Percentiles rank a stretch among this genome's conserved stretches.
These are phyloP conservation scores for Drosophila vallismaia DNA, from an alignment of 2,888 invertebrate genomes.

Conservation along the genomic window DNA sequence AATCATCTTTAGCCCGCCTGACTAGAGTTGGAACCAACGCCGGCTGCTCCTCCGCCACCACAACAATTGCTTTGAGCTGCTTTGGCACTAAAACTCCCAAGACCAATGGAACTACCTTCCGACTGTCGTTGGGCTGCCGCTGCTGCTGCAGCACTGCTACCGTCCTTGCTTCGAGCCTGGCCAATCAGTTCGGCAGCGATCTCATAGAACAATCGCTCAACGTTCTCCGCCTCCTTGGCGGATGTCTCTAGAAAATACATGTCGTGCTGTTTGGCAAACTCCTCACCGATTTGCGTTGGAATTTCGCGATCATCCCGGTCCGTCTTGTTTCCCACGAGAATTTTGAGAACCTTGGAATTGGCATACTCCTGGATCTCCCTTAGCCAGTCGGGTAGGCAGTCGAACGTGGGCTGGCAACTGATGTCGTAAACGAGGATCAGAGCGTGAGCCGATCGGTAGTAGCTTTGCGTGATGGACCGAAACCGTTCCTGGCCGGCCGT, in stretches of 20 bases:
- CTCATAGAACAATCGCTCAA: slow-evolving; percentile 97
- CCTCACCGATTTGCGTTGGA: slow-evolving; percentile 96
- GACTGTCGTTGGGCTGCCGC: slow-evolving; percentile 67
- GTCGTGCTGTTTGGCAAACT: slow-evolving; percentile 96
- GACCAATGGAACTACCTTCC: slow-evolving; percentile 71
- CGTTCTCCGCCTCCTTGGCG: slow-evolving; percentile 98
- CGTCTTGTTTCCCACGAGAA: slow-evolving; percentile 94
- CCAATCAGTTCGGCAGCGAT: slow-evolving; percentile 97
- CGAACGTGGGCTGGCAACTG: slow-evolving; percentile 98
- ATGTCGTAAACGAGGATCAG: slow-evolving; percentile 98
- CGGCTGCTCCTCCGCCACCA: slow-evolving; percentile 42
- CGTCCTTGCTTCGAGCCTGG: slow-evolving; percentile 93
- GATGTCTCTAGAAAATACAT: slow-evolving; percentile 99
- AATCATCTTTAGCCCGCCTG: slow-evolving; percentile 53
- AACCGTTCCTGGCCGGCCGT: slow-evolving; percentile 99
- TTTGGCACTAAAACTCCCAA: slow-evolving; percentile 72
- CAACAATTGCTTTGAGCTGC: slow-evolving; percentile 79
- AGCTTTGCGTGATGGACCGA: slow-evolving; percentile 98
- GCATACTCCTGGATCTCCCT: slow-evolving; percentile 99
- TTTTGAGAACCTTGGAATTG: slow-evolving; percentile 90
- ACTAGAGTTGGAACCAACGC: slow-evolving; percentile 57
- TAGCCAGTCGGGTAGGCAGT: slow-evolving; percentile 98
- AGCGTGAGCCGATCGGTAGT: slow-evolving; percentile 98
- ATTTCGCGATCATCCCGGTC: slow-evolving; percentile 96
- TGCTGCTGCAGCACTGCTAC: slow-evolving; percentile 63